A percentile compares a stretch with the other conserved stretches of the same genome.
Evolutionary conservation across 2,113 vertebrate genomes (phyloP).

Genomic region (Spheniscus mendiculus): DNA sequence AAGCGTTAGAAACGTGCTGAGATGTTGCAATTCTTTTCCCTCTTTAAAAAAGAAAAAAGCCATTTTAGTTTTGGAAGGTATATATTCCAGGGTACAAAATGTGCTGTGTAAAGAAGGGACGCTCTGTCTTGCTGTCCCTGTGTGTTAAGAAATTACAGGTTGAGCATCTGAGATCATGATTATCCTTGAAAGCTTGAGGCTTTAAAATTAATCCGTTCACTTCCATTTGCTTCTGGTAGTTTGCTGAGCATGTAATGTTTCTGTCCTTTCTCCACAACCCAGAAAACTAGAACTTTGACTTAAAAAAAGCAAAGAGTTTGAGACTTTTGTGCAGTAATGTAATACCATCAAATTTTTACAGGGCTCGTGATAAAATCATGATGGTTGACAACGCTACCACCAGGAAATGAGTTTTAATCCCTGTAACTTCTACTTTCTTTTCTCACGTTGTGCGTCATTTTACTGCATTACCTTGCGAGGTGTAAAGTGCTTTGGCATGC

Average conservation of each 20-base stretch:
- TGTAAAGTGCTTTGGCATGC: background rate
- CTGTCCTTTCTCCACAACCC: background rate
- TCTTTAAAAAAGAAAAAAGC: background rate
- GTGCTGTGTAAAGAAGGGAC: background rate
- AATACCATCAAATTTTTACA: background rate
- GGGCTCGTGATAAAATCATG: background rate
- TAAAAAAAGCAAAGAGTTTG: background rate
- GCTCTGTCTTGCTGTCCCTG: background rate
- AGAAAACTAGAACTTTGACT: background rate
- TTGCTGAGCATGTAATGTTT: background rate
- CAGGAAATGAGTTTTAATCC: conserved; percentile 11
- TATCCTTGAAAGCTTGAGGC: background rate
- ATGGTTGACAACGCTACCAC: background rate
- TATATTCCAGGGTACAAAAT: background rate
- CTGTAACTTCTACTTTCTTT: background rate
- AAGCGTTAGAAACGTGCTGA: background rate
- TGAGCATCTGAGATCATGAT: background rate
- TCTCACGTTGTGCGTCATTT: background rate
- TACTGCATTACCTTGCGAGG: background rate
- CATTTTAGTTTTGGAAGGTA: background rate
- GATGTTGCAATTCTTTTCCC: background rate
- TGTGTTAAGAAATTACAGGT: background rate
- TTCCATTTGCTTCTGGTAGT: background rate
- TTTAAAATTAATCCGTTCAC: background rate
- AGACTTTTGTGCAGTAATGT: background rate